Percentiles rank a stretch among this genome's conserved stretches.
phyloP scores from a whole-genome alignment of 2,888 invertebrate species.

The Epinotia brunnichana region DNA sequence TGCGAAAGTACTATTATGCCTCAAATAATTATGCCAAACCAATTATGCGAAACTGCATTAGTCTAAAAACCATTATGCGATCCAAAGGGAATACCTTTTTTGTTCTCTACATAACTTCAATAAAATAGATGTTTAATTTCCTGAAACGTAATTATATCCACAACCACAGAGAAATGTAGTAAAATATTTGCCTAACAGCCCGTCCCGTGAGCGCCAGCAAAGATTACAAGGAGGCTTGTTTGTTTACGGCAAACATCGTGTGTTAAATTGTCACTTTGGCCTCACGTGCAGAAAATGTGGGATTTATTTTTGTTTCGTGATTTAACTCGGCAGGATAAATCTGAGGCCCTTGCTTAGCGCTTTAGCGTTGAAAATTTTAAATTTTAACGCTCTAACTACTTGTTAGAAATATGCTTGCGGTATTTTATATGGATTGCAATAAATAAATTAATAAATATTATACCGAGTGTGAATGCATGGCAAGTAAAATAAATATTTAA shows the following conservation, averaged over 20 bases:
- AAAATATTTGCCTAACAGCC: constrained; percentile 20
- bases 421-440: too few species aligned
- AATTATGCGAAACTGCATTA: too few species aligned
- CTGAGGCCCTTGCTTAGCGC: not conserved
- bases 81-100: too few species aligned
- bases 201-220: not conserved
- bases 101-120: too few species aligned
- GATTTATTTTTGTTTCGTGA: constrained; percentile 9
- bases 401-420: too few species aligned
- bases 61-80: too few species aligned
- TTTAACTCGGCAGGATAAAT: not conserved
- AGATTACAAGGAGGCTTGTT: constrained; percentile 17
- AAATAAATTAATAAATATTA: too few species aligned
- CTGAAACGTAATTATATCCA: not conserved
- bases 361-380: constrained; percentile 2
- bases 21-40: too few species aligned
- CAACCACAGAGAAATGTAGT: not conserved
- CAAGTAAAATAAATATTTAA: too few species aligned
- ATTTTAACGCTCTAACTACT: not conserved
- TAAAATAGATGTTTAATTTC: not conserved
- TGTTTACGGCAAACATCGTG: constrained; percentile 27
- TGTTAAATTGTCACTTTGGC: constrained; percentile 37
- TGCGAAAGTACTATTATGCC: too few species aligned
- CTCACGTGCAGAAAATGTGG: constrained; percentile 31
- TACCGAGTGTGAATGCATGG: too few species aligned